phyloP scores from a whole-genome alignment of 92 coral and sea anemone species.

The Parazoanthus atlanticus region DNA sequence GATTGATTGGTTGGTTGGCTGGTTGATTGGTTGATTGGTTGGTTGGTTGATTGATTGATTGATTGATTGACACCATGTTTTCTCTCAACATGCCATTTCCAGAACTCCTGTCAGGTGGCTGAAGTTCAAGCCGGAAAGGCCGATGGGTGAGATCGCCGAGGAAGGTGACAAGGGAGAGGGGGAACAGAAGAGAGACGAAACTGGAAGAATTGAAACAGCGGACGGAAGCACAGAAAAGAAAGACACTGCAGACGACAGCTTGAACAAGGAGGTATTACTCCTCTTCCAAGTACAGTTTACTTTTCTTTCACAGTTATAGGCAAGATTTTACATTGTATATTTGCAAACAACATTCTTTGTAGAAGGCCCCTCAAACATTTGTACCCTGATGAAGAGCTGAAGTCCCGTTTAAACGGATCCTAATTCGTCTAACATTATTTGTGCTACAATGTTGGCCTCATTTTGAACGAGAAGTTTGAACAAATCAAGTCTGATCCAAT shows the following conservation, averaged over 20 bases:
- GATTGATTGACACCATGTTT: not conserved
- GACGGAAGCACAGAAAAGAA: conserved; percentile 48
- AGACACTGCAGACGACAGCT: conserved; percentile 50
- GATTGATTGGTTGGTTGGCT: no score
- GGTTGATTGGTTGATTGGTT: no score
- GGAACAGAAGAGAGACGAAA: conserved; percentile 57
- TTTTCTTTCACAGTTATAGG: not conserved
- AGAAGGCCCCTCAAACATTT: no score
- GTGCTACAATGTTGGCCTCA: no score
- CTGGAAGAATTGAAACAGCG: conserved; percentile 49
- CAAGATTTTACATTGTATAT: no score
- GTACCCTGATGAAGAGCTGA: no score
- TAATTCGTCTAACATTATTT: no score
- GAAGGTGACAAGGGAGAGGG: conserved; percentile 86
- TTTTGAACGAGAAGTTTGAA: no score
- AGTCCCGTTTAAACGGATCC: no score
- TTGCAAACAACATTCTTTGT: no score
- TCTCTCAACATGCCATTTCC: not conserved
- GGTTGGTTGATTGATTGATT: no score
- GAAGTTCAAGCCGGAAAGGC: conserved; percentile 85
- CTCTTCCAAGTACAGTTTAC: not conserved
- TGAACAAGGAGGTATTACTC: conserved; percentile 63
- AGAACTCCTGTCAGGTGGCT: conserved; percentile 91
- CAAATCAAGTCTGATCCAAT: no score
- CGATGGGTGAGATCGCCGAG: conserved; percentile 93